These are phyloP conservation scores for Macquaria australasica DNA, from an alignment of 2,113 vertebrate species.

Conservation along the genomic window DNA sequence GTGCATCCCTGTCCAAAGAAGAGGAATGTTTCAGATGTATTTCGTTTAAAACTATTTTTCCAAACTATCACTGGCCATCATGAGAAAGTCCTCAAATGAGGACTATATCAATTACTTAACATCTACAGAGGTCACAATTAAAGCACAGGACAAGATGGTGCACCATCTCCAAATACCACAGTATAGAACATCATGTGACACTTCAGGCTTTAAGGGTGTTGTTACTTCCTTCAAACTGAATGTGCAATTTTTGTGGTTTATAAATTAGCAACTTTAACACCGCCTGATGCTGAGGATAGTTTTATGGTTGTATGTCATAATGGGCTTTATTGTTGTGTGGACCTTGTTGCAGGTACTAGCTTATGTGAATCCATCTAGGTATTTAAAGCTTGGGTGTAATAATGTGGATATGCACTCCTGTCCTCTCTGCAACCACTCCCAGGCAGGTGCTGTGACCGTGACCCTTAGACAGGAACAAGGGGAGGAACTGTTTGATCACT, in stretches of 20 bases:
- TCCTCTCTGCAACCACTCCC: slow-evolving; percentile 52
- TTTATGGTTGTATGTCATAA: slow-evolving; percentile 40
- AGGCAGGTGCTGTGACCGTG: slow-evolving; percentile 48
- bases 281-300: not conserved
- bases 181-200: not conserved
- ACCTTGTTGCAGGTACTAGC: slow-evolving; percentile 5
- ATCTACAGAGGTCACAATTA: not conserved
- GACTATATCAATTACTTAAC: not conserved
- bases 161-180: not conserved
- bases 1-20: not conserved
- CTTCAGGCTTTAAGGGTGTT: not conserved
- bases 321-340: slow-evolving; percentile 10
- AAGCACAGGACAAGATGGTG: not conserved
- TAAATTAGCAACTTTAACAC: slow-evolving; percentile 12
- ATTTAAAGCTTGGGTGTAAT: slow-evolving; percentile 55
- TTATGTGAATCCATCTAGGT: slow-evolving; percentile 32
- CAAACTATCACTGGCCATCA: not conserved
- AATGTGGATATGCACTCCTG: slow-evolving; percentile 25
- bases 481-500: slow-evolving; percentile 27
- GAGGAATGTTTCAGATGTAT: not conserved
- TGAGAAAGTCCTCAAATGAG: not conserved
- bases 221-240: not conserved
- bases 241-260: slow-evolving; percentile 28
- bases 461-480: slow-evolving; percentile 54
- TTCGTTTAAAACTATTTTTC: not conserved